Conservation (phyloP, 2,113 vertebrate species). For the Lipophrys pholis region DNA sequence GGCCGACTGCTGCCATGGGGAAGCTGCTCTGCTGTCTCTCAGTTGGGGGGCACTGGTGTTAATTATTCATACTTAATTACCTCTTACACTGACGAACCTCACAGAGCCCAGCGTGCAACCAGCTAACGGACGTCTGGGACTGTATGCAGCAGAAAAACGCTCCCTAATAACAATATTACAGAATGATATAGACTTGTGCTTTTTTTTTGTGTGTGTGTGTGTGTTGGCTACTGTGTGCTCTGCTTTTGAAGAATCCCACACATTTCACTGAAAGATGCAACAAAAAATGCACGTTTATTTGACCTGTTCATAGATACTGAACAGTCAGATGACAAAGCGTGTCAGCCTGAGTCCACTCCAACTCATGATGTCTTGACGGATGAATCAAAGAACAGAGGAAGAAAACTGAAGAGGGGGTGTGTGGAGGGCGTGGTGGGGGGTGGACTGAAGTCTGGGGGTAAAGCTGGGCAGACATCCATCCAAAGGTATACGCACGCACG, state of each 20-base stretch:
- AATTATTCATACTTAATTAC: slow-evolving; percentile 89
- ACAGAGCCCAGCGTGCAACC: slow-evolving; percentile 67
- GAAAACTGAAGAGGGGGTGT: slow-evolving; percentile 68
- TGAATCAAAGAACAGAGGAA: slow-evolving; percentile 80
- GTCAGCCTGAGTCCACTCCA: slow-evolving; percentile 32
- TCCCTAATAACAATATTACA: slow-evolving; percentile 43
- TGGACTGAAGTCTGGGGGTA: slow-evolving; percentile 4
- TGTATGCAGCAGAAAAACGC: slow-evolving; percentile 35
- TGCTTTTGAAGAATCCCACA: slow-evolving; percentile 8
- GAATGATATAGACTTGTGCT: slow-evolving; percentile 17
- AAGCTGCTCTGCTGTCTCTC: slow-evolving; percentile 74
- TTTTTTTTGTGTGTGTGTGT: background rate
- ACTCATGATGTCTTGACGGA: slow-evolving; percentile 45
- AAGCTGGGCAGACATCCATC: slow-evolving; percentile 21
- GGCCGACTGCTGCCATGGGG: slow-evolving; percentile 74
- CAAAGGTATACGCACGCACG: slow-evolving; percentile 10
- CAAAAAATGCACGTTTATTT: slow-evolving; percentile 38
- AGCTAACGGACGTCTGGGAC: slow-evolving; percentile 70
- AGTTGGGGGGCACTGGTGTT: slow-evolving; percentile 74
- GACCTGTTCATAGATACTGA: slow-evolving; percentile 3
- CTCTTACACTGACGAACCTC: slow-evolving; percentile 72
- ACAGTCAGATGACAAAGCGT: slow-evolving; percentile 21
- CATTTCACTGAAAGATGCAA: slow-evolving; percentile 22
- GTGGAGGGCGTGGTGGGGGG: slow-evolving; percentile 31
- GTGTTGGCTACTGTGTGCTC: background rate